phyloP scores from a whole-genome alignment of 2,888 invertebrate species.

The Alcis repandata region DNA sequence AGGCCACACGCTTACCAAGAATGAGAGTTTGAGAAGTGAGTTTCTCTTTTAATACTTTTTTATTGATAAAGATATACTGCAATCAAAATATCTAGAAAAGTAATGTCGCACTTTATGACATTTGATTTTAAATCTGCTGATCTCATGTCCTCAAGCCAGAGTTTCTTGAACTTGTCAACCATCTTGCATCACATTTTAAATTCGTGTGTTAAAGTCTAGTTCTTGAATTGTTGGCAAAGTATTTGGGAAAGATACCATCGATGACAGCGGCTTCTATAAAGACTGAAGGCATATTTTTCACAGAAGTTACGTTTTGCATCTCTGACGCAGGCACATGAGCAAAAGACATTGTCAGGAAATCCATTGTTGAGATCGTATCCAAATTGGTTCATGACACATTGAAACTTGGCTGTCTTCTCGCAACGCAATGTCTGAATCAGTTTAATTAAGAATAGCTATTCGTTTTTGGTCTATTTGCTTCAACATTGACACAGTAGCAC shows the following conservation, averaged over 20 bases:
- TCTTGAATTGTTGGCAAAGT: background rate
- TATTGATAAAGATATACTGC: background rate
- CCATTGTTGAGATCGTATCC: constrained; percentile 4
- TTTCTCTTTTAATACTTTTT: constrained; percentile 34
- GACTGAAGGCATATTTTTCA: background rate
- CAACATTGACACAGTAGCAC: constrained; percentile 77
- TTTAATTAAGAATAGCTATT: constrained; percentile 53
- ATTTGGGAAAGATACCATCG: constrained; percentile 19
- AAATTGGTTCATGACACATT: constrained; percentile 20
- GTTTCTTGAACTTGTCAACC: no score
- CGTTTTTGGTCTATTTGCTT: constrained; percentile 56
- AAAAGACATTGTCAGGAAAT: constrained; percentile 1
- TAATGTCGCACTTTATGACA: no score
- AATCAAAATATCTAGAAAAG: background rate
- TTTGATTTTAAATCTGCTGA: no score
- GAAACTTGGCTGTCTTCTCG: constrained; percentile 18
- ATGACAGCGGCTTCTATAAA: background rate
- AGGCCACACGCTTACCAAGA: constrained; percentile 83
- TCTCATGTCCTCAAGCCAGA: no score
- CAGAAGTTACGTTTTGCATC: no score
- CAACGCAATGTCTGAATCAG: constrained; percentile 21
- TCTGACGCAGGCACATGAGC: no score
- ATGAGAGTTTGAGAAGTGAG: constrained; percentile 85
- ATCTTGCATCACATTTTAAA: no score
- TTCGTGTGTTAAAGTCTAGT: no score